Percentiles rank a stretch among this genome's conserved stretches.
phyloP scores from a whole-genome alignment of 92 coral and sea anemone genomes.

The Blastomussa wellsi region DNA sequence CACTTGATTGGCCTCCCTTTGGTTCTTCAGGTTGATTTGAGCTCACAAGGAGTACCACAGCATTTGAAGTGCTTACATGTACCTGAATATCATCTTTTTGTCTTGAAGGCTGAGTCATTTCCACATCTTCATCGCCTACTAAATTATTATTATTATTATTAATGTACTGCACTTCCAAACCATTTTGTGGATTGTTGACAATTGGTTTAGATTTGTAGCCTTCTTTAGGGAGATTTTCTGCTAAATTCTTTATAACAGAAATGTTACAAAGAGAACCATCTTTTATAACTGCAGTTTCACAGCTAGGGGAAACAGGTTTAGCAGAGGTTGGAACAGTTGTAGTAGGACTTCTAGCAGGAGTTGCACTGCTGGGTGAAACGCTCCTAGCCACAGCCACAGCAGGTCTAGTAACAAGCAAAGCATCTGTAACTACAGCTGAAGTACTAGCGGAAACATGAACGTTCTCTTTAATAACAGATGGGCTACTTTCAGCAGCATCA shows the following conservation, averaged over 20 bases:
- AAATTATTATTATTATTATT: constrained; percentile 11
- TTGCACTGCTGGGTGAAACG: not conserved
- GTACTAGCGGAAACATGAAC: not conserved
- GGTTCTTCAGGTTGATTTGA: not conserved
- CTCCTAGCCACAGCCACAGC: not conserved
- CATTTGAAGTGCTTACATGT: constrained; percentile 4
- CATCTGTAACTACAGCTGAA: not conserved
- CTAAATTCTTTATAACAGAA: not conserved
- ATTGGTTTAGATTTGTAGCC: not conserved
- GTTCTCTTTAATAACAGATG: not conserved
- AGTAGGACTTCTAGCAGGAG: not conserved
- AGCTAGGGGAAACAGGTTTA: not conserved
- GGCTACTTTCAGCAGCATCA: not conserved
- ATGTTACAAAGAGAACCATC: not conserved
- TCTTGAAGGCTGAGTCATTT: not conserved
- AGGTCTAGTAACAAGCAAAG: not conserved
- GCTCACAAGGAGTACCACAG: constrained; percentile 9
- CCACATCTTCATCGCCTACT: not conserved
- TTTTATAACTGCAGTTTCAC: not conserved
- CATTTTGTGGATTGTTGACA: not conserved
- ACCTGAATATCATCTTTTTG: not conserved
- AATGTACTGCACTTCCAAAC: not conserved
- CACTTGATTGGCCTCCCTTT: constrained; percentile 15
- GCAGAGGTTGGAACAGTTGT: not conserved
- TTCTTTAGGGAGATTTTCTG: not conserved